Conservation (phyloP, 2,113 vertebrate genomes). For the Ornithorhynchus anatinus region DNA sequence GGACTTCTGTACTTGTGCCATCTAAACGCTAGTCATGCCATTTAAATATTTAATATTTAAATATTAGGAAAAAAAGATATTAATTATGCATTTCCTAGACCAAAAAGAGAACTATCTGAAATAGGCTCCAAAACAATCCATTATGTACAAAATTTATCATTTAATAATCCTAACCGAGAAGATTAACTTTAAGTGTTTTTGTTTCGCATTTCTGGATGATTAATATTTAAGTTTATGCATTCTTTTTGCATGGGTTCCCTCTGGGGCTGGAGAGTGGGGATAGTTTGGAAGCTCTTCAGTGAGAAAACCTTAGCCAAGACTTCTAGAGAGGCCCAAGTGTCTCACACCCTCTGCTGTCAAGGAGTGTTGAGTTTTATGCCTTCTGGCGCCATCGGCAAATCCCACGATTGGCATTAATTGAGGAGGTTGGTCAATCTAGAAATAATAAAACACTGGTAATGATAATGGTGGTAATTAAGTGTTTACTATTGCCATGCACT, state of each 20-base stretch:
- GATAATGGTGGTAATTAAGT: no score
- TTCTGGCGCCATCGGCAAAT: neutral
- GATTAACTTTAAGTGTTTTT: conserved; percentile 44
- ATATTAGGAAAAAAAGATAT: conserved; percentile 45
- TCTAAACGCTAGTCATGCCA: conserved; percentile 47
- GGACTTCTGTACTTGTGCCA: conserved; percentile 25
- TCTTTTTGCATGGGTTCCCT: conserved; percentile 30
- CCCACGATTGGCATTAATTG: neutral
- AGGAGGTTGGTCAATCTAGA: neutral
- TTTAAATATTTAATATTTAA: conserved; percentile 48
- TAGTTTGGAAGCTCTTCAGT: neutral
- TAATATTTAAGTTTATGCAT: conserved; percentile 50
- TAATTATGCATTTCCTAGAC: conserved; percentile 56
- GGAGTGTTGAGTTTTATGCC: neutral
- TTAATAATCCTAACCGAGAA: conserved; percentile 29
- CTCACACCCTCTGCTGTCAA: neutral
- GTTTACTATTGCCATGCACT: no score
- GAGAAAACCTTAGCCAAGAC: neutral
- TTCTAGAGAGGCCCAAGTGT: neutral
- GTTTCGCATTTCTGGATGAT: conserved; percentile 44
- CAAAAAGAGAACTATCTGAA: conserved; percentile 22
- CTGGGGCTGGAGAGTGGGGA: neutral
- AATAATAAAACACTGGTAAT: no score
- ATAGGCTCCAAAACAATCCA: conserved; percentile 39
- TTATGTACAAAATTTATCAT: conserved; percentile 31